Percentiles rank a stretch among this genome's conserved stretches.
These are phyloP conservation scores for Procavia capensis DNA, from an alignment of 2,113 vertebrate species.

Conservation along the genomic window DNA sequence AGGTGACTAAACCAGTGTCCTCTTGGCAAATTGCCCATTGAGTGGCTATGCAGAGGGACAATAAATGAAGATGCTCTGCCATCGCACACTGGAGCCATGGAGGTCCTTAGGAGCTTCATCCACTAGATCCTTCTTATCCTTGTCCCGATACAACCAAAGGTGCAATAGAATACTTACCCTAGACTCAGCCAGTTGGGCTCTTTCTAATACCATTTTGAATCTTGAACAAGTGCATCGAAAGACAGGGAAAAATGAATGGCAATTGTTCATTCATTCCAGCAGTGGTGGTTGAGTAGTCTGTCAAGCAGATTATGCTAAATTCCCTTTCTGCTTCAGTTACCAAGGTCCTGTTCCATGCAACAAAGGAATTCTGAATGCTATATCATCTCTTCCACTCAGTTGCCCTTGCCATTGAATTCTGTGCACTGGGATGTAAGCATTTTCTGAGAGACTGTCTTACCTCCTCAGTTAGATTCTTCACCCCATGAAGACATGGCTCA, in stretches of 20 bases:
- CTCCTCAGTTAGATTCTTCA: neutral
- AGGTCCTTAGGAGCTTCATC: no score
- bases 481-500: neutral
- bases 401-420: neutral
- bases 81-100: neutral
- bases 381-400: neutral
- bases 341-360: neutral
- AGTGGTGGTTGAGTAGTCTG: neutral
- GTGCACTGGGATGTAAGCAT: neutral
- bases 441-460: neutral
- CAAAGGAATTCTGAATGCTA: neutral
- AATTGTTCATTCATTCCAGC: neutral
- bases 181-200: neutral
- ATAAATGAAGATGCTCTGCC: neutral
- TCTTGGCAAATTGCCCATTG: neutral
- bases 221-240: neutral
- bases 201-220: conserved; percentile 1
- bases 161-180: neutral
- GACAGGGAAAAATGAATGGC: neutral
- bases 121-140: neutral
- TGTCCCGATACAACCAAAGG: neutral
- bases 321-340: neutral
- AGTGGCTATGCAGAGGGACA: neutral
- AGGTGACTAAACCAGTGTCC: no score
- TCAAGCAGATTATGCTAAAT: neutral